These are phyloP conservation scores for Sinocyclocheilus anophthalmus DNA, from an alignment of 2,113 vertebrate genomes.

Conservation along the genomic window DNA sequence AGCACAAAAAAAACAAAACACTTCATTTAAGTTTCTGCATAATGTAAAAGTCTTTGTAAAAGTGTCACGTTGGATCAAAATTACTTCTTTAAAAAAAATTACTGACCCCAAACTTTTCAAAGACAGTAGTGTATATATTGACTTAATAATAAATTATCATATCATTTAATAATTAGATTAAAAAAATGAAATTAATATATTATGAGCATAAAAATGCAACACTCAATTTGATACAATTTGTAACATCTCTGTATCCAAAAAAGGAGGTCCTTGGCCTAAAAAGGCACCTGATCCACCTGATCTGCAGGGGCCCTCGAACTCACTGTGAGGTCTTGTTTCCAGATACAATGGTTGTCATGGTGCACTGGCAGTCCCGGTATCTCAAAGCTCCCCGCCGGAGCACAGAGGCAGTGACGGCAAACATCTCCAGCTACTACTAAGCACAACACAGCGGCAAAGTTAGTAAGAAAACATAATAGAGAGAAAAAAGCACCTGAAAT, in stretches of 20 bases:
- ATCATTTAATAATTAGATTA: too few relatives aligned
- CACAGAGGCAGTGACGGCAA: slow-evolving; percentile 27
- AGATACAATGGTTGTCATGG: slow-evolving; percentile 68
- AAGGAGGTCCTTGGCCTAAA: not conserved
- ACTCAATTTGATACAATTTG: not conserved
- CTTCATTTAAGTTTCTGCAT: too few relatives aligned
- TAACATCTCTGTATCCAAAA: not conserved
- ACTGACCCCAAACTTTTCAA: too few relatives aligned
- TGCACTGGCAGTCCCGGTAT: slow-evolving; percentile 49
- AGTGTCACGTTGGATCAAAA: not conserved
- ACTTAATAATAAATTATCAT: too few relatives aligned
- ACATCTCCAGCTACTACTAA: slow-evolving; percentile 59
- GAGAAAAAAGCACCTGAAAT: not conserved
- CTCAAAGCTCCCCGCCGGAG: slow-evolving; percentile 24
- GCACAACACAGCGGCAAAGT: slow-evolving; percentile 17
- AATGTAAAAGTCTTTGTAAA: not conserved
- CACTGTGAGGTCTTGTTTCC: slow-evolving; percentile 72
- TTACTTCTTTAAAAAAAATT: too few relatives aligned
- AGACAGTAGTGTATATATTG: too few relatives aligned
- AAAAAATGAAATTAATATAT: too few relatives aligned
- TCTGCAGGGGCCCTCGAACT: slow-evolving; percentile 43
- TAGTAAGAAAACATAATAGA: not conserved
- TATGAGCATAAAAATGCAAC: not conserved
- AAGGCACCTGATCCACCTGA: not conserved
- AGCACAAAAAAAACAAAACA: not conserved